These are phyloP conservation scores for Tillus elongatus DNA, from an alignment of 2,888 invertebrate genomes.

Conservation along the genomic window DNA sequence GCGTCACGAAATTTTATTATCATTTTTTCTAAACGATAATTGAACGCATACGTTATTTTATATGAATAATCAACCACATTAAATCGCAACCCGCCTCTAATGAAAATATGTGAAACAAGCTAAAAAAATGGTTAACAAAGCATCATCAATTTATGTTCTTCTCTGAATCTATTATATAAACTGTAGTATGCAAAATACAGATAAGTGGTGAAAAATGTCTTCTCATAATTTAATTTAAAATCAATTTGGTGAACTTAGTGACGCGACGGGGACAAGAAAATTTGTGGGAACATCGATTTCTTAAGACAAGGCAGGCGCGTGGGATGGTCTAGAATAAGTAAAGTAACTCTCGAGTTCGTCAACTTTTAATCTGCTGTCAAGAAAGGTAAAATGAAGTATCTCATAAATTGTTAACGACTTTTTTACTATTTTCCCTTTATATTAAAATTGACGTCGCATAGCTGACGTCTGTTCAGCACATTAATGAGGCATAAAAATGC, in stretches of 20 bases:
- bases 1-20: too few relatives aligned
- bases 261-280: conserved; percentile 33
- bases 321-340: too few relatives aligned
- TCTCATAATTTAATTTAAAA: conserved; percentile 39
- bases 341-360: conserved; percentile 13
- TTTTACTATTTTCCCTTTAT: conserved; percentile 19
- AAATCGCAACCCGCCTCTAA: too few relatives aligned
- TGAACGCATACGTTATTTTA: too few relatives aligned
- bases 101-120: too few relatives aligned
- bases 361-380: conserved; percentile 24
- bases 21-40: too few relatives aligned
- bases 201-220: conserved; percentile 38
- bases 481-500: too few relatives aligned
- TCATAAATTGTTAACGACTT: conserved; percentile 27
- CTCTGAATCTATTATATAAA: conserved; percentile 18
- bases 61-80: too few relatives aligned
- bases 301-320: not conserved
- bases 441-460: conserved; percentile 18
- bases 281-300: conserved; percentile 32
- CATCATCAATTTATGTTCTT: conserved; percentile 24
- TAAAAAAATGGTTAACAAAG: too few relatives aligned
- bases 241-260: conserved; percentile 34
- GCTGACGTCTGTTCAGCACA: too few relatives aligned
- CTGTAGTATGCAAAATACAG: conserved; percentile 32
- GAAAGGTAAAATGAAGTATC: conserved; percentile 23